phyloP scores from a whole-genome alignment of 2,888 invertebrate species.

The Scrobipalpa atriplicella region DNA sequence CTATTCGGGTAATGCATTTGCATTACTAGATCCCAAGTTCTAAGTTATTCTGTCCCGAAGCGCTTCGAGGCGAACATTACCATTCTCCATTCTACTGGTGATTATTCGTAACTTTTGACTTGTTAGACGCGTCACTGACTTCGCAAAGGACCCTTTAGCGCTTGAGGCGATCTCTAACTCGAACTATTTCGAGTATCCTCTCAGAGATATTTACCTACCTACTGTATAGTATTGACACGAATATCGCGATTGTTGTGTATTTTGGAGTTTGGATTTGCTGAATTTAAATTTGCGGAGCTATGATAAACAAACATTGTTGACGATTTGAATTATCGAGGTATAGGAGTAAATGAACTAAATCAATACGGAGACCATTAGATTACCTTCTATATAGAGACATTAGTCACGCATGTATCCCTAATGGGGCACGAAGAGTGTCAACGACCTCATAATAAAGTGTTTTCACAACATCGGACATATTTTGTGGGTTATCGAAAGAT shows the following conservation, averaged over 20 bases:
- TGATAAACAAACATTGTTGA: not conserved
- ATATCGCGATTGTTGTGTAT: conserved; percentile 12
- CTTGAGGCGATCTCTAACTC: conserved; percentile 5
- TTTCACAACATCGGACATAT: too few species aligned
- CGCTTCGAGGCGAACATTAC: too few species aligned
- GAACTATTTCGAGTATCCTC: not conserved
- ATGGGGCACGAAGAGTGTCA: too few species aligned
- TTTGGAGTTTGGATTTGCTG: conserved; percentile 1
- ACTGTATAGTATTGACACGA: not conserved
- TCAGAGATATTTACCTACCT: conserved; percentile 6
- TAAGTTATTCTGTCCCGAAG: too few species aligned
- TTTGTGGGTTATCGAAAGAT: too few species aligned
- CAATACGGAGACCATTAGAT: not conserved
- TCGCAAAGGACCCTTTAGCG: not conserved
- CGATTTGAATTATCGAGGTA: not conserved
- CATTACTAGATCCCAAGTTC: too few species aligned
- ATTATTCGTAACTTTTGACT: conserved; percentile 5
- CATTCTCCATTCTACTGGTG: not conserved
- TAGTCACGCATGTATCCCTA: too few species aligned
- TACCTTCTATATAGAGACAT: too few species aligned
- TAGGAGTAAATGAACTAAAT: not conserved
- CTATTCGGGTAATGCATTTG: too few species aligned
- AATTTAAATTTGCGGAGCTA: not conserved
- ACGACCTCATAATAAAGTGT: too few species aligned
- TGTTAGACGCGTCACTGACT: not conserved